A percentile compares a stretch with the other conserved stretches of the same genome.
Evolutionary conservation across 2,797 vertebrate species (phyloP).

Genomic region (Delichon dasypus): DNA sequence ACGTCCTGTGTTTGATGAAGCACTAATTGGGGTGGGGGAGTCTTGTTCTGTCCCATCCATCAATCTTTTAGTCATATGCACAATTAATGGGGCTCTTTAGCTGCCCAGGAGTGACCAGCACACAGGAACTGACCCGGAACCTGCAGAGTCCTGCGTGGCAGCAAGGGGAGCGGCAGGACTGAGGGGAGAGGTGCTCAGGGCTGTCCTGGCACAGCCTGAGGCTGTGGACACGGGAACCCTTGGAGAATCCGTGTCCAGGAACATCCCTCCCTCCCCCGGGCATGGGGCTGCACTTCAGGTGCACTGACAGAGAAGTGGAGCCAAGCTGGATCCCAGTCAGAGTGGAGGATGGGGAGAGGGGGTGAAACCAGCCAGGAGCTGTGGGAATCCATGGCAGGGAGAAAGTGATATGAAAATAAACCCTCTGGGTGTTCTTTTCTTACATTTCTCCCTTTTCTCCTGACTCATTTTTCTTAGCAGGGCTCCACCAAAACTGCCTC

Average conservation of each 20-base stretch:
- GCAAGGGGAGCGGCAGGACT: rapidly evolving
- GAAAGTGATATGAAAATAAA: neutral
- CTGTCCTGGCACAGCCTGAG: neutral
- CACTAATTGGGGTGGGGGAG: constrained; percentile 17
- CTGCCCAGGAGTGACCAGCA: neutral
- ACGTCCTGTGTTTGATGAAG: constrained; percentile 4
- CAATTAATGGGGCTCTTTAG: constrained; percentile 24
- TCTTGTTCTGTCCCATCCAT: constrained; percentile 16
- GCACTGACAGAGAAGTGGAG: neutral
- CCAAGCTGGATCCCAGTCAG: neutral
- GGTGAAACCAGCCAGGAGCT: neutral
- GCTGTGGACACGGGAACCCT: neutral
- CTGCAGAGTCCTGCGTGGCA: neutral
- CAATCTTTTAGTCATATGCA: neutral
- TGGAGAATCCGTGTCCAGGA: rapidly evolving
- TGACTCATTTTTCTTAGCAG: neutral
- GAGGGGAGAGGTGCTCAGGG: neutral
- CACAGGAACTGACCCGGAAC: neutral
- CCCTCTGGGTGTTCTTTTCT: neutral
- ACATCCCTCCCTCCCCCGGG: neutral
- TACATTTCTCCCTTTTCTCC: neutral
- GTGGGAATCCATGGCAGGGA: neutral
- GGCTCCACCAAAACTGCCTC: neutral
- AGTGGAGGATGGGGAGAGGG: neutral
- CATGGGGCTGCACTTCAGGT: neutral